phyloP scores from a whole-genome alignment of 1,140 invertebrate genomes.

The Pentalonia nigronervosa region DNA sequence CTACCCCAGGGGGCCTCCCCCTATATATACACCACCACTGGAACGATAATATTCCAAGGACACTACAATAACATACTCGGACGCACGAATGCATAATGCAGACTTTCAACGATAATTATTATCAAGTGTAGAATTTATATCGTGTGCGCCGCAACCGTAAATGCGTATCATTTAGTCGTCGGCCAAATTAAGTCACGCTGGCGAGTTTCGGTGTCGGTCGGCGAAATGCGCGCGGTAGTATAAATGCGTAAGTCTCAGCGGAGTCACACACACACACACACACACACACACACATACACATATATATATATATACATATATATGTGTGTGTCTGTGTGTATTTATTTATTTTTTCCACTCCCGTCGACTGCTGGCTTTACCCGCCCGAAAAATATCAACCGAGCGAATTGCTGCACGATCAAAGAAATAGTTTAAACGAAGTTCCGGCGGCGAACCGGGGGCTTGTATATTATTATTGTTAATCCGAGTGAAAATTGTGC shows the following conservation, averaged over 20 bases:
- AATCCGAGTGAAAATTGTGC: conserved; percentile 15
- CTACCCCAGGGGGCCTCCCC: too few species aligned
- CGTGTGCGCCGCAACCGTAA: background rate
- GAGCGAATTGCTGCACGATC: conserved; percentile 3
- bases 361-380: too few species aligned
- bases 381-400: background rate
- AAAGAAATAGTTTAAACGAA: conserved; percentile 42
- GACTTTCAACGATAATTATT: background rate
- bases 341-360: background rate
- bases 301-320: background rate
- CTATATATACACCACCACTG: too few species aligned
- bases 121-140: background rate
- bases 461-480: background rate
- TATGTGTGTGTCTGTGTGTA: too few species aligned
- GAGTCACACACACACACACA: background rate
- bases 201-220: background rate
- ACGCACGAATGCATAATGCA: background rate
- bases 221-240: background rate
- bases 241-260: background rate
- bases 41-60: background rate
- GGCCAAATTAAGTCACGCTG: background rate
- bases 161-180: background rate
- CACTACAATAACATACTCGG: background rate
- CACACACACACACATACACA: too few species aligned
- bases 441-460: background rate